Evolutionary conservation across 2,888 invertebrate genomes (phyloP), one percentile per base, ranked within the genome.

Genomic region (Acleris laterana): DNA sequence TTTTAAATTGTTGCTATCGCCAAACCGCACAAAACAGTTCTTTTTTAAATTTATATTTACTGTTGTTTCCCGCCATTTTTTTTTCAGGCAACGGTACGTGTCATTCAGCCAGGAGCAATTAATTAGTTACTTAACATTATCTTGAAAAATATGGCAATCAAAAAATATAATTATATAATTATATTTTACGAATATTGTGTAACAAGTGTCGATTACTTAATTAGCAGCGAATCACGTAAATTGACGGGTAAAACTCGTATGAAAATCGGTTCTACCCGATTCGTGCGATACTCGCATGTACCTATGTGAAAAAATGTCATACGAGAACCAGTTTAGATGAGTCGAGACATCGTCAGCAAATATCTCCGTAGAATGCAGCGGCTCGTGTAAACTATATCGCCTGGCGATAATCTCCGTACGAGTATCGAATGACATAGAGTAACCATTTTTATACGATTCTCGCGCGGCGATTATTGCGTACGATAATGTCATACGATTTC

Each of bases 241-340:
- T 16, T 28, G 16, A 59, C 5, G 46, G 59, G 22, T 32, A 59
- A 59, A 59, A 48, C 32, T 59, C 48, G 59, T 25, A 59, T 59
- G 16, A 59, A 59, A 60, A 60, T 17, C 60, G 51, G 28, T 60
- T 60, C 60, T 38, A 16, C 51, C 60, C 28, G 60, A 60, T 60
- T 60, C 38, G 22, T 60, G 20, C 51, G 60, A 60, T 60, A 60
- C 51, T 50, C 42, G 50, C 49, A 60, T 49, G 49, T 50, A 20
- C 44, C n/a, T n/a, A n/a, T n/a, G 9, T 50, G 16, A 46, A 38
- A 50, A 58, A 58, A 56, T 56, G 56, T 56, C 56, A 56, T 22
- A 46, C 42, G 56, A 56, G 56, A 56, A 20, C 55, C 32, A 28
- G 55, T 55, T 32, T 55, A 55, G 16, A 55, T 32, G 28, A 55